phyloP scores from a whole-genome alignment of 2,797 vertebrate species.

The Peromyscus eremicus region DNA sequence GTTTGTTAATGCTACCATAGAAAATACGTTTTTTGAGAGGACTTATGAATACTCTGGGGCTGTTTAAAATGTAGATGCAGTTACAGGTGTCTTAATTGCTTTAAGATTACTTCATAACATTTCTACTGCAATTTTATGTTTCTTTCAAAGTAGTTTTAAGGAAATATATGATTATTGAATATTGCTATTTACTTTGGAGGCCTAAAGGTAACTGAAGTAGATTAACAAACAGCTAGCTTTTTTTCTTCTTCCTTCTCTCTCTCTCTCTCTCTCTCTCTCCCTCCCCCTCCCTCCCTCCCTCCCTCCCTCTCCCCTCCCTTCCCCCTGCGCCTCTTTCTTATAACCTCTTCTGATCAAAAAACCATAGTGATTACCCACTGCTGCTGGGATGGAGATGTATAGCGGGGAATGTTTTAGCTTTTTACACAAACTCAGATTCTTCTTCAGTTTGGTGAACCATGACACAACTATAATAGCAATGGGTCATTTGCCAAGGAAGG shows the following conservation, averaged over 20 bases:
- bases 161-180: background rate
- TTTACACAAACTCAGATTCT: too few relatives aligned
- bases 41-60: background rate
- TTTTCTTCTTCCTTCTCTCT: background rate
- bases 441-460: too few relatives aligned
- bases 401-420: too few relatives aligned
- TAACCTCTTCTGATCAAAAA: too few relatives aligned
- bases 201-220: background rate
- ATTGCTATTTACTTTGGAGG: constrained; percentile 6
- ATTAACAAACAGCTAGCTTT: background rate
- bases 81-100: constrained; percentile 24
- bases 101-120: constrained; percentile 36
- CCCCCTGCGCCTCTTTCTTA: too few relatives aligned
- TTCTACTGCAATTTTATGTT: background rate
- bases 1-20: background rate
- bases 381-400: too few relatives aligned
- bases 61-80: background rate
- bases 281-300: too few relatives aligned
- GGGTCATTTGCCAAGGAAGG: too few relatives aligned
- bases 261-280: accelerated
- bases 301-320: too few relatives aligned
- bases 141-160: constrained; percentile 6
- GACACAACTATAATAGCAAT: too few relatives aligned
- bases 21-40: constrained; percentile 19
- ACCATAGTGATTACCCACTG: too few relatives aligned